phyloP scores from a whole-genome alignment of 2,113 vertebrate genomes.

The Cinclus cinclus region DNA sequence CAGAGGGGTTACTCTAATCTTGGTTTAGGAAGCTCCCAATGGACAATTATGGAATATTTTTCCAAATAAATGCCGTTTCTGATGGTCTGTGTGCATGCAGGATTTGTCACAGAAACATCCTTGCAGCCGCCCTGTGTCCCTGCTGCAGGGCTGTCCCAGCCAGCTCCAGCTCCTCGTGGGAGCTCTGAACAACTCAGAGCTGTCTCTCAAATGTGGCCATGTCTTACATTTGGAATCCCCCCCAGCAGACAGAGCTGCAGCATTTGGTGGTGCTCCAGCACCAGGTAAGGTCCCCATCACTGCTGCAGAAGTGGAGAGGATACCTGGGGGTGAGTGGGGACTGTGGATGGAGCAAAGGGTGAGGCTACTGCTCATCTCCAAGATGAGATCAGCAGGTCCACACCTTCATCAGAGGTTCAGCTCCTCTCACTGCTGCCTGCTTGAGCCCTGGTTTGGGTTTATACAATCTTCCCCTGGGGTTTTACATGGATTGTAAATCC shows the following conservation, averaged over 20 bases:
- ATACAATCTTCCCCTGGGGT: accelerated
- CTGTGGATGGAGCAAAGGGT: accelerated
- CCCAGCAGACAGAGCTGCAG: background rate
- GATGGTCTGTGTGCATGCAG: background rate
- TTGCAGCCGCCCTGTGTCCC: background rate
- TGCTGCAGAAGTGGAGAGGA: accelerated
- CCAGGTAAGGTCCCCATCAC: background rate
- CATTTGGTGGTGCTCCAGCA: background rate
- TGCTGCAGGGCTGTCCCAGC: background rate
- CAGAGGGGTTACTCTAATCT: background rate
- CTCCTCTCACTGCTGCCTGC: background rate
- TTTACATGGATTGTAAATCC: background rate
- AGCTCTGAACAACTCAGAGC: background rate
- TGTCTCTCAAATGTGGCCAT: accelerated
- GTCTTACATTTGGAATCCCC: background rate
- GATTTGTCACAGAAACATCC: background rate
- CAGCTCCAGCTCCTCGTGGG: background rate
- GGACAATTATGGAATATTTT: background rate
- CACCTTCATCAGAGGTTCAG: background rate
- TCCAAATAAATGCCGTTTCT: background rate
- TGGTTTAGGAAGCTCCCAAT: background rate
- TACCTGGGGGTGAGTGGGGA: accelerated
- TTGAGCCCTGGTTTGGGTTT: background rate
- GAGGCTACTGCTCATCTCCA: background rate
- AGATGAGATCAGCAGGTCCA: background rate